Base-by-base conservation (phyloP, 2,888 invertebrate species). In the Chrysolina americana region DNA sequence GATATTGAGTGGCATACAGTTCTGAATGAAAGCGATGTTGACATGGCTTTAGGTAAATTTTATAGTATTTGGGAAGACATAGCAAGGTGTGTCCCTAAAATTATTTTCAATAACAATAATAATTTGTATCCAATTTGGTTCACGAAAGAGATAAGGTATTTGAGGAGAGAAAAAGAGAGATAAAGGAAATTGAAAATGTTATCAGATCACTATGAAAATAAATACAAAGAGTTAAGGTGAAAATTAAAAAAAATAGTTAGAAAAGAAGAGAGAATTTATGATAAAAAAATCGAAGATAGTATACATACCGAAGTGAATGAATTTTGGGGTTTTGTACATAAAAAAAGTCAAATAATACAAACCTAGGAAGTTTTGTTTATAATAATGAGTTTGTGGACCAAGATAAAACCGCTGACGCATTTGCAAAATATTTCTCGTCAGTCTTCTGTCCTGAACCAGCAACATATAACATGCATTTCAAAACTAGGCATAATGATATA, bases 11-110 rank as follows among this genome's bases (percentile, higher is more conserved):
- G 56, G 56, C 13, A 13, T 53, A 17, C 56, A 53, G 56, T 53
- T 53, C 56, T 53, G 44, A 53, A 53, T 53, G 56, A 53, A 53
- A 53, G 56, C 56, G 56, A 53, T 53, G 56, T 53, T 53, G 56
- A 53, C n/a, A 15, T 53, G 56, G 56, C 56, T 15, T 53, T 19
- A 53, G 13, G 13, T 53, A 21, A 53, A 53, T 53, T 53, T 17
- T 21, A 53, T 53, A n/a, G 2, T 53, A 53, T 53, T 53, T 53
- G 56, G 56, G 15, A 53, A n/a, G 13, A 53, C 13, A 13, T 53
- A 6, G 56, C 56, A 53, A 53, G 56, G 17, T 53, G 56, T 53
- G 56, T 10, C 56, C 21, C 56, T 53, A 21, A 53, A 53, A 53
- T 53, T n/a, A 53, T 9, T 53, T 9, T 21, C 4, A 53, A 10